Base-by-base conservation (phyloP, 2,113 vertebrate species). In the Ornithorhynchus anatinus region DNA sequence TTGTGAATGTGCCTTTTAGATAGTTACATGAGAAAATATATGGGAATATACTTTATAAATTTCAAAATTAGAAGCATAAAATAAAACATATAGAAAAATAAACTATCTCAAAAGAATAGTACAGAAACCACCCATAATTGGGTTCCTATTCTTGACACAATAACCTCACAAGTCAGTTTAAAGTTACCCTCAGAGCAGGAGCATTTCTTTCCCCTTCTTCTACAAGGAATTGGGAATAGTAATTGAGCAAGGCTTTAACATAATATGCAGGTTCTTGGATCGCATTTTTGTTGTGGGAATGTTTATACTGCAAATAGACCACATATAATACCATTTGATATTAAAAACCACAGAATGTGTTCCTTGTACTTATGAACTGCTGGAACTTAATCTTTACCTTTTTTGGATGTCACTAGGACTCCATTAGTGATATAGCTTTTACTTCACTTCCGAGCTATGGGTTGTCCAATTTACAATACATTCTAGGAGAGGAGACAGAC, bases 11-110 rank as follows among this genome's bases (percentile, higher is more conserved):
- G 23, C 57, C 72, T 81, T 81, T 79, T 80, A 65, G 39, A 62
- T 42, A 58, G 60, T 50, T 89, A 6, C 32, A 50, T 69, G 53
- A 73, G 69, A 77, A 78, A 81, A 77, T 81, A 75, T 50, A 73
- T 43, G 53, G 27, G 63, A 52, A 29, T 36, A 68, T 20, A 1
- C 63, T 35, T 70, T 50, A 25, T 60, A 75, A 71, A 31, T 71
- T 73, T 20, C 57, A 64, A 69, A 81, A 56, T 69, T 80, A 77
- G 68, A 70, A 59, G 54, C 43, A 43, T 64, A 68, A 79, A 76
- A 62, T 84, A 71, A 27, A 68, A 63, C 69, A 1, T 51, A 27
- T 36, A 77, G 52, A 85, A 69, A 72, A 81, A 45, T 36, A 82
- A 66, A 53, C 44, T n/a, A 22, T 81, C 35, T 67, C 29, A 40